phyloP scores from a whole-genome alignment of 2,888 invertebrate species.

The Chrysina gloriosa region DNA sequence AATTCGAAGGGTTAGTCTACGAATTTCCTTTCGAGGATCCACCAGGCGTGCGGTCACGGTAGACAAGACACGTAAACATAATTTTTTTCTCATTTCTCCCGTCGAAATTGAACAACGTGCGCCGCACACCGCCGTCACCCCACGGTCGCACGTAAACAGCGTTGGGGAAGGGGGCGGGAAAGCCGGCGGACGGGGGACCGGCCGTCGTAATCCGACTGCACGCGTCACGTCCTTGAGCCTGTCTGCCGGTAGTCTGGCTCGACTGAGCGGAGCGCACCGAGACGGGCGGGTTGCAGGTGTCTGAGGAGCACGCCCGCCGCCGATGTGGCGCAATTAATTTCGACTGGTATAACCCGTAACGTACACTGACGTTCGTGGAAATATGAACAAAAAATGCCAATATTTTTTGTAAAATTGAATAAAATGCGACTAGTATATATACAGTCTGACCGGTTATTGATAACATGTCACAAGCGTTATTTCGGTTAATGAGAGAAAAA shows the following conservation, averaged over 20 bases:
- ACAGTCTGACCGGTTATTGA: too few relatives aligned
- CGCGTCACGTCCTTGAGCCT: constrained; percentile 56
- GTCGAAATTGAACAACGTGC: background rate
- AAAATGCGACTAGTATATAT: too few relatives aligned
- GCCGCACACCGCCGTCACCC: background rate
- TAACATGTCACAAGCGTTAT: too few relatives aligned
- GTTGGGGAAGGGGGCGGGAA: constrained; percentile 4
- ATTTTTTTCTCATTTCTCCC: background rate
- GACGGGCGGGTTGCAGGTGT: constrained; percentile 47
- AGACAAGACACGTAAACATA: background rate
- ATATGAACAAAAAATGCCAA: too few relatives aligned
- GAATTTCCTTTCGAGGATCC: background rate
- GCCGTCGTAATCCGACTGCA: constrained; percentile 51
- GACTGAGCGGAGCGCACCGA: constrained; percentile 46
- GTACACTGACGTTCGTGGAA: too few relatives aligned
- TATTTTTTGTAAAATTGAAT: too few relatives aligned
- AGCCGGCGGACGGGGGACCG: background rate
- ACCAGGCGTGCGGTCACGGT: background rate
- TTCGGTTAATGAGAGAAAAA: too few relatives aligned
- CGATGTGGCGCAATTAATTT: constrained; percentile 32
- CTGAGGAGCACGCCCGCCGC: constrained; percentile 17
- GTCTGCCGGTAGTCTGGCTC: constrained; percentile 58
- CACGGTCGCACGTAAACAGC: background rate
- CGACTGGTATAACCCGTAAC: too few relatives aligned
- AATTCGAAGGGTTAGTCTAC: background rate